Evolutionary conservation across 2,113 vertebrate species (phyloP).

Genomic region (Oryzias woworae): DNA sequence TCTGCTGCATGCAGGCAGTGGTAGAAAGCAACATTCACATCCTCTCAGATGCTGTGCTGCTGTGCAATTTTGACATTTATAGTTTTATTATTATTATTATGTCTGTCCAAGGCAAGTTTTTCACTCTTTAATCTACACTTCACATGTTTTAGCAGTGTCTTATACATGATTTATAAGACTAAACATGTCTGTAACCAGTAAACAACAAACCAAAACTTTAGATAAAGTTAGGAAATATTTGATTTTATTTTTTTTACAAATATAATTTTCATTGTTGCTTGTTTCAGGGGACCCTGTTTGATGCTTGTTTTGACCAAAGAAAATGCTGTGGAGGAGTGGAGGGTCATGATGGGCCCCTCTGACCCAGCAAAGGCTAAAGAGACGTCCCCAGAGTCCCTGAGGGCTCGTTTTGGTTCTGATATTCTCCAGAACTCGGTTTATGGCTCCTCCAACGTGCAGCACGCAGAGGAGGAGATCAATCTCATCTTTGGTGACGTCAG

Average conservation of each 20-base stretch:
- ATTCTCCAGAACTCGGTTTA: constrained; percentile 82
- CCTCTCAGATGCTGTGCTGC: background rate
- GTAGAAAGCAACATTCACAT: background rate
- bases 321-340: constrained; percentile 84
- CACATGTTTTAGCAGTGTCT: background rate
- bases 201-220: too few species aligned
- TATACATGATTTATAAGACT: too few species aligned
- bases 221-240: background rate
- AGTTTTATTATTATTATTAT: background rate
- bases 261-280: background rate
- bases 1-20: background rate
- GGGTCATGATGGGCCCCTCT: constrained; percentile 80
- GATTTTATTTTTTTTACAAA: background rate
- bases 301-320: constrained; percentile 81
- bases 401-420: constrained; percentile 78
- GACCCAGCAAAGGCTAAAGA: constrained; percentile 78
- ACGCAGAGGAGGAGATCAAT: constrained; percentile 68
- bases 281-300: constrained; percentile 78
- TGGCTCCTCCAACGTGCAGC: constrained; percentile 72
- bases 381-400: constrained; percentile 75
- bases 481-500: constrained; percentile 75
- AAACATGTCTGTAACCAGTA: too few species aligned
- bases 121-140: background rate
- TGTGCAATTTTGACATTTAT: background rate
- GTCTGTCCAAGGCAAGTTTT: too few species aligned